These are phyloP conservation scores for Achatina immaculata DNA, from an alignment of 1,140 invertebrate species.

Conservation along the genomic window DNA sequence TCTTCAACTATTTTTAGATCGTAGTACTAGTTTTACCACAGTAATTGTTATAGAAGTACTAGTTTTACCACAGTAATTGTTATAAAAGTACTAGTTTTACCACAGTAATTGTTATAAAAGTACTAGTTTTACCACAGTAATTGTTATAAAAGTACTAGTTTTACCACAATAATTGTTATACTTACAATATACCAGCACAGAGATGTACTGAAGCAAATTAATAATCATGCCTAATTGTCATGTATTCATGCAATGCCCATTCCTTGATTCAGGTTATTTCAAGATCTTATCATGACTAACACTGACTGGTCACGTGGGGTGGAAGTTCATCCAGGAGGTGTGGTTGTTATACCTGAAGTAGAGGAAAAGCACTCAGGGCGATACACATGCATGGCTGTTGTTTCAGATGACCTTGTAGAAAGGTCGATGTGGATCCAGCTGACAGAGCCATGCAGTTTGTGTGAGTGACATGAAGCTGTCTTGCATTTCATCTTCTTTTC, in stretches of 20 bases:
- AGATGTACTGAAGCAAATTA: too few relatives aligned
- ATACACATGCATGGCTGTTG: constrained; percentile 49
- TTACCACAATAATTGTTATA: too few relatives aligned
- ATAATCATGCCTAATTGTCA: too few relatives aligned
- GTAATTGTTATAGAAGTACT: too few relatives aligned
- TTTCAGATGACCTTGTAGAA: constrained; percentile 37
- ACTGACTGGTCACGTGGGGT: constrained; percentile 39
- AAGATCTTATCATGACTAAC: constrained; percentile 44
- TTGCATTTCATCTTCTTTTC: neutral
- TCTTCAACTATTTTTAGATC: too few relatives aligned
- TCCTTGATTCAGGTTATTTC: constrained; percentile 40
- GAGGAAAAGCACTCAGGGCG: constrained; percentile 44
- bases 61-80: too few relatives aligned
- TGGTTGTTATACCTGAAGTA: constrained; percentile 45
- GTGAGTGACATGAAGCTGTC: constrained; percentile 18
- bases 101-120: too few relatives aligned
- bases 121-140: too few relatives aligned
- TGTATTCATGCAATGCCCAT: neutral
- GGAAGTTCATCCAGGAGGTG: constrained; percentile 49
- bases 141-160: too few relatives aligned
- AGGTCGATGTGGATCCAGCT: constrained; percentile 44
- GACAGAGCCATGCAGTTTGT: constrained; percentile 43
- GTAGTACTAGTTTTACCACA: too few relatives aligned
- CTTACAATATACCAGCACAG: too few relatives aligned
- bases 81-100: too few relatives aligned